Percentiles rank a stretch among this genome's conserved stretches.
Conservation (phyloP, 2,797 vertebrate species). For the Acrossocheilus fasciatus region DNA sequence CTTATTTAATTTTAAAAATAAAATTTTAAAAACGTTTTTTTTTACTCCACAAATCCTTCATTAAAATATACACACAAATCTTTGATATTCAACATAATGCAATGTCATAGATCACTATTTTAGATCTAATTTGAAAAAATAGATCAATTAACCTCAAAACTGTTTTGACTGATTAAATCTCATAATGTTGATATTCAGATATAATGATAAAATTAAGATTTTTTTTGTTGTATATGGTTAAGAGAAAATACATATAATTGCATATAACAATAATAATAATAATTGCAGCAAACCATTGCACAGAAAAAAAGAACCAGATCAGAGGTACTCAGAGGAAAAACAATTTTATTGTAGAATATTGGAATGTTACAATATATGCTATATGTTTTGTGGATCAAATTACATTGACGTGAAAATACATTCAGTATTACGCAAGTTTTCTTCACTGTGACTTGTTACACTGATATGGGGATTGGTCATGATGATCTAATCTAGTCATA, state of each 20-base stretch:
- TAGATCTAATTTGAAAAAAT: no score
- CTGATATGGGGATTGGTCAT: background rate
- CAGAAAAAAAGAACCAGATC: background rate
- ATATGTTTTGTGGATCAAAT: background rate
- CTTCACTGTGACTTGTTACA: background rate
- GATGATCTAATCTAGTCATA: background rate
- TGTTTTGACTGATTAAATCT: no score
- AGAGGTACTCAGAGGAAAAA: background rate
- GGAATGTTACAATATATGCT: background rate
- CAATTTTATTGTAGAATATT: background rate
- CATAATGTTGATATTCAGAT: no score
- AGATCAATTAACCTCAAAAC: no score
- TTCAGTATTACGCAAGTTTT: background rate
- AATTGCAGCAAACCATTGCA: background rate
- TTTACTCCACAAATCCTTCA: no score
- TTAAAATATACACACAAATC: no score
- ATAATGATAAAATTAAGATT: background rate
- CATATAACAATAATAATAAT: no score
- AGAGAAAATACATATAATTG: background rate
- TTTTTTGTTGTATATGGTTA: background rate
- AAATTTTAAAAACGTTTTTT: no score
- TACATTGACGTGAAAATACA: background rate
- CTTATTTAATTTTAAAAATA: no score
- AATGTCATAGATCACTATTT: no score
- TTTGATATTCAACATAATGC: no score